Evolutionary conservation across 2,888 invertebrate species (phyloP).

Genomic region (Micoletzkya japonica): DNA sequence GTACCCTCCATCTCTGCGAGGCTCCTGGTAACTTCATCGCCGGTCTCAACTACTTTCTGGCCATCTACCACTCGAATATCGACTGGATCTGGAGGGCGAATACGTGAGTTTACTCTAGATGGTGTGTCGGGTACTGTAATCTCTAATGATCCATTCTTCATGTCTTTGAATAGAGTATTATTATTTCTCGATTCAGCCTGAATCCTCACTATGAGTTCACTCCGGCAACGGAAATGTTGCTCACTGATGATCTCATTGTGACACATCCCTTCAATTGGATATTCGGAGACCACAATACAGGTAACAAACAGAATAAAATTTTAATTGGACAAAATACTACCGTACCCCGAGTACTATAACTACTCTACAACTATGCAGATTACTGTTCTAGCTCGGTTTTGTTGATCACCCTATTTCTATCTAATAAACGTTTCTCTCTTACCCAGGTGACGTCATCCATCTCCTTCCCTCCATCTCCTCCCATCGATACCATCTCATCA

Average conservation of each 20-base stretch:
- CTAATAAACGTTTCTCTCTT: no score
- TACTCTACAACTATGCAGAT: no score
- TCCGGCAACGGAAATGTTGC: constrained; percentile 30
- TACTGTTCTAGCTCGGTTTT: no score
- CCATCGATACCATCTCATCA: constrained; percentile 40
- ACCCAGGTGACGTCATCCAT: constrained; percentile 23
- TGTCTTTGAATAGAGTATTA: background rate
- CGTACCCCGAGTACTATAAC: no score
- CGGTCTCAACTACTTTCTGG: constrained; percentile 81
- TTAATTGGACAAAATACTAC: constrained; percentile 31
- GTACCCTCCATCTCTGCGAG: constrained; percentile 86
- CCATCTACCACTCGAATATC: background rate
- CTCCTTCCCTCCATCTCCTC: no score
- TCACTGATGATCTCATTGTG: constrained; percentile 33
- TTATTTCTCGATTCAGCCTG: constrained; percentile 29
- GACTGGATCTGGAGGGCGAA: constrained; percentile 27
- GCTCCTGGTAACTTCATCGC: constrained; percentile 94
- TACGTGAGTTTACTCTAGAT: constrained; percentile 28
- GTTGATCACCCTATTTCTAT: no score
- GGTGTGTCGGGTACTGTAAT: constrained; percentile 33
- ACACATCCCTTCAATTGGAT: constrained; percentile 30
- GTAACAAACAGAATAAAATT: constrained; percentile 26
- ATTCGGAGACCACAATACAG: constrained; percentile 38
- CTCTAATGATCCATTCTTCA: constrained; percentile 18
- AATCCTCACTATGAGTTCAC: constrained; percentile 42